These are phyloP conservation scores for Uloborus plumipes DNA, from an alignment of 2,888 invertebrate genomes.

Conservation along the genomic window DNA sequence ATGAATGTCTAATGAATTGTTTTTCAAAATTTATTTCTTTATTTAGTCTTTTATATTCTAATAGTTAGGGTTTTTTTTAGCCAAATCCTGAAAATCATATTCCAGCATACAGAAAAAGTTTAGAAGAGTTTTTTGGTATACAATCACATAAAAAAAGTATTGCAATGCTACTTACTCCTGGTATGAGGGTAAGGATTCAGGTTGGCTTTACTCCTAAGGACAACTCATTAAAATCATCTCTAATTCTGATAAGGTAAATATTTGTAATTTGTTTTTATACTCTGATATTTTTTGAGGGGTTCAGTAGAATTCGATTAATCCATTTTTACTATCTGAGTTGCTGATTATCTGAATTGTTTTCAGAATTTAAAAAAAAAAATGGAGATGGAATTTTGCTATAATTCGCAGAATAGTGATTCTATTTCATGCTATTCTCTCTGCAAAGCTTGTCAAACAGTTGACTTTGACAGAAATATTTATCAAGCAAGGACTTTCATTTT, in stretches of 20 bases:
- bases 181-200: constrained; percentile 72
- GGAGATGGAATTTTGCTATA: too few species aligned
- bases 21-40: not conserved
- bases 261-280: not conserved
- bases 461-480: too few species aligned
- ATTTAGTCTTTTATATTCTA: not conserved
- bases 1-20: too few species aligned
- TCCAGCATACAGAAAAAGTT: constrained; percentile 70
- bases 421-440: too few species aligned
- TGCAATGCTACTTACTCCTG: constrained; percentile 77
- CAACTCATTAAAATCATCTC: constrained; percentile 72
- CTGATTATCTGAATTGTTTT: too few species aligned
- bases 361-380: too few species aligned
- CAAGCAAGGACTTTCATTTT: too few species aligned
- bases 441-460: too few species aligned
- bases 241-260: constrained; percentile 73
- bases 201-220: constrained; percentile 74
- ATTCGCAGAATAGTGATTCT: too few species aligned
- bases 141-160: constrained; percentile 74
- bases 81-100: constrained; percentile 68
- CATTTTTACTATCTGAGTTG: too few species aligned
- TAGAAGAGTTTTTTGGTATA: constrained; percentile 72
- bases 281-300: too few species aligned
- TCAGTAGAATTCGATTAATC: too few species aligned
- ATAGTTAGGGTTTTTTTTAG: constrained; percentile 12